Conservation (phyloP, 2,113 vertebrate species). For the Fukomys damarensis region DNA sequence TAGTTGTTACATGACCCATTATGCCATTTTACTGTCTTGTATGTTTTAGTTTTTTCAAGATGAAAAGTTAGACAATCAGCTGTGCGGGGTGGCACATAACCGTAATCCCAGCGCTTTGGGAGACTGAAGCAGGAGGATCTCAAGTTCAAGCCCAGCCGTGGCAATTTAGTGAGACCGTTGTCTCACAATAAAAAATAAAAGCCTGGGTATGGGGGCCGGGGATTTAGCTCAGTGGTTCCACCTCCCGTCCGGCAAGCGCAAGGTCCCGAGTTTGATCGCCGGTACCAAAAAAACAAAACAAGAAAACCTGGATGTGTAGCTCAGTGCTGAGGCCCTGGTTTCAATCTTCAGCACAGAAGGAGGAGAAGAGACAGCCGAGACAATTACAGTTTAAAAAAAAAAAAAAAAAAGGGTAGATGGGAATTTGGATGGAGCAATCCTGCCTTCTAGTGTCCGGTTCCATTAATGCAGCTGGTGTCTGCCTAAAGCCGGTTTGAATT, state of each 20-base stretch:
- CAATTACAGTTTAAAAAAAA: not conserved
- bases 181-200: not conserved
- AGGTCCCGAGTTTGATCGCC: too few species aligned
- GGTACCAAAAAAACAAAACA: too few species aligned
- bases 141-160: not conserved
- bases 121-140: not conserved
- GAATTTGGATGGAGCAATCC: conserved; percentile 9
- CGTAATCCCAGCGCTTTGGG: not conserved
- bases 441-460: conserved; percentile 56
- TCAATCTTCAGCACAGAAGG: not conserved
- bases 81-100: not conserved
- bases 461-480: not conserved
- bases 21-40: not conserved
- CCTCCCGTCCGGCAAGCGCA: too few species aligned
- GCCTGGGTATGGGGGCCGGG: not conserved
- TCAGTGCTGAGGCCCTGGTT: not conserved
- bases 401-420: not conserved
- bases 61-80: not conserved
- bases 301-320: not conserved
- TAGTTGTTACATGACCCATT: not conserved
- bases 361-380: too few species aligned
- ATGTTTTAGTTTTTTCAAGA: not conserved
- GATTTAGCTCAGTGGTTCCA: too few species aligned
- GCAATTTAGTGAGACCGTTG: not conserved
- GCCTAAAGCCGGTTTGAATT: not conserved